Conservation (phyloP, 1,140 invertebrate genomes). For the Drosophila parvula region DNA sequence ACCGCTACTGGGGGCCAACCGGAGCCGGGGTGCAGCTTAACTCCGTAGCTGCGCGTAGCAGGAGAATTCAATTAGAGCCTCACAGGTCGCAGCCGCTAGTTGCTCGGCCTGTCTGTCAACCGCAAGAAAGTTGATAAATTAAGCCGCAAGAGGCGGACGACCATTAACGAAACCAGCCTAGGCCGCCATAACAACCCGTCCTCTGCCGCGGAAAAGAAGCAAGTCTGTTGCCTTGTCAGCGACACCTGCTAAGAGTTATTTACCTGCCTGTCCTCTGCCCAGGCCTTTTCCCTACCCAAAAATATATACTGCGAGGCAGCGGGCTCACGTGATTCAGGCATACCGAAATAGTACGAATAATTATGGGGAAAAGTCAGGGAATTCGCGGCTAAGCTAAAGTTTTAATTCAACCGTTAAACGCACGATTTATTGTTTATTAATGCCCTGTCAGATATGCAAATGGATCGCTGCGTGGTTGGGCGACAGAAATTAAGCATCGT, state of each 20-base stretch:
- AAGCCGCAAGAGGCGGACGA: conserved; percentile 42
- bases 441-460: conserved; percentile 72
- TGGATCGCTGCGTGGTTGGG: conserved; percentile 32
- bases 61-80: conserved; percentile 65
- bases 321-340: conserved; percentile 26
- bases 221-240: conserved; percentile 35
- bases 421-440: conserved; percentile 72
- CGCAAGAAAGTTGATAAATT: conserved; percentile 69
- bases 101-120: conserved; percentile 57
- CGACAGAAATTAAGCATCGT: conserved; percentile 74
- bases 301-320: neutral
- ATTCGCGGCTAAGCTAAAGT: conserved; percentile 41
- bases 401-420: conserved; percentile 59
- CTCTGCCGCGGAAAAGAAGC: neutral
- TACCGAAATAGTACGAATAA: conserved; percentile 48
- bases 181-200: conserved; percentile 24
- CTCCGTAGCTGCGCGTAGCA: conserved; percentile 34
- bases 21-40: conserved; percentile 37
- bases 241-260: conserved; percentile 60
- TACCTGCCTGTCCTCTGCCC: conserved; percentile 18
- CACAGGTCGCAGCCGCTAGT: conserved; percentile 20
- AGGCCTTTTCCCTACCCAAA: neutral
- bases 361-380: conserved; percentile 53
- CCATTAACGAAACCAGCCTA: conserved; percentile 44
- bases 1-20: conserved; percentile 11